A percentile compares a stretch with the other conserved stretches of the same genome.
phyloP scores from a whole-genome alignment of 2,113 vertebrate species.

The Conger conger region DNA sequence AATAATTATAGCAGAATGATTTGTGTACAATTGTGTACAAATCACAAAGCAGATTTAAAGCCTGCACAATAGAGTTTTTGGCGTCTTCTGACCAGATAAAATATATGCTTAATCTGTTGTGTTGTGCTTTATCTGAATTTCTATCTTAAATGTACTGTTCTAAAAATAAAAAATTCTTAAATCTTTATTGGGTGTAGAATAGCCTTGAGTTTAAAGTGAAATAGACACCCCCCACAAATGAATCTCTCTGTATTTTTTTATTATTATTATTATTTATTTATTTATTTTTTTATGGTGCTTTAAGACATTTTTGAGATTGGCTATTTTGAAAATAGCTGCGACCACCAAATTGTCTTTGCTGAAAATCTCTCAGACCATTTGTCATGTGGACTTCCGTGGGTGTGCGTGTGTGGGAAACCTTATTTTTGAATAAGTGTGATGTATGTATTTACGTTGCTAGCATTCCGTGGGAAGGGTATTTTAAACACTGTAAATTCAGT shows the following conservation, averaged over 20 bases:
- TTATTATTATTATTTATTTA: too few relatives aligned
- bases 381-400: conserved; percentile 10
- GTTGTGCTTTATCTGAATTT: too few relatives aligned
- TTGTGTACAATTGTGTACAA: too few relatives aligned
- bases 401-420: conserved; percentile 45
- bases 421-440: conserved; percentile 26
- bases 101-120: too few relatives aligned
- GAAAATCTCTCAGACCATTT: conserved; percentile 54
- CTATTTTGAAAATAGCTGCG: not conserved
- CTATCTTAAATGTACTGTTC: not conserved
- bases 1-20: too few relatives aligned
- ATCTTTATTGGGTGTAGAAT: too few relatives aligned
- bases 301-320: not conserved
- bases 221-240: too few relatives aligned
- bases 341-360: not conserved
- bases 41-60: too few relatives aligned
- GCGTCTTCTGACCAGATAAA: not conserved
- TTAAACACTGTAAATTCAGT: conserved; percentile 70
- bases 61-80: not conserved
- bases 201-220: too few relatives aligned
- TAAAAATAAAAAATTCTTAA: not conserved
- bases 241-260: too few relatives aligned
- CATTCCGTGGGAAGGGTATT: conserved; percentile 60
- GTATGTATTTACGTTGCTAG: conserved; percentile 63
- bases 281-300: not conserved